Evolutionary conservation across 30 jellyfish, hydroid and myxozoan species (phyloP).

Genomic region (Cassiopea xamachana): DNA sequence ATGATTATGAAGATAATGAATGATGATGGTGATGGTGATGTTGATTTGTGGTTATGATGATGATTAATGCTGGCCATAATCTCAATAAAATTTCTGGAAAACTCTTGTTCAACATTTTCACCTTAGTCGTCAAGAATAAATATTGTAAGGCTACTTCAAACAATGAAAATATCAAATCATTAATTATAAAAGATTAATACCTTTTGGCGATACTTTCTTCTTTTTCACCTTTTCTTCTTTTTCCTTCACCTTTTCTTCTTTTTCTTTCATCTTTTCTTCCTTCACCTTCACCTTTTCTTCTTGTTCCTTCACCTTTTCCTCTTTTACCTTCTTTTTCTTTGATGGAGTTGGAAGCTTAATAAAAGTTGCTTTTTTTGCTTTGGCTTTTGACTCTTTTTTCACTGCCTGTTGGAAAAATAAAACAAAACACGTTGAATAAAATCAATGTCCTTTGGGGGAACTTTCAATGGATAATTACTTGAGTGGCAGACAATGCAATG

Average conservation of each 20-base stretch:
- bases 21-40: background rate
- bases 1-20: background rate
- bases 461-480: too few species aligned
- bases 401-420: background rate
- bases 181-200: background rate
- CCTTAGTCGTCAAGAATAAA: too few species aligned
- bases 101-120: too few species aligned
- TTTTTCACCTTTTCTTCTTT: constrained; percentile 41
- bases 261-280: constrained; percentile 35
- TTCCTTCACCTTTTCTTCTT: constrained; percentile 24
- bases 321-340: constrained; percentile 41
- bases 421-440: too few species aligned
- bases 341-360: constrained; percentile 79
- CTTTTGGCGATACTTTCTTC: constrained; percentile 49
- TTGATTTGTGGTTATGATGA: background rate
- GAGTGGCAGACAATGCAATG: too few species aligned
- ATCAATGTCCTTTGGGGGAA: too few species aligned
- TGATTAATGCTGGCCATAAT: background rate
- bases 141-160: too few species aligned
- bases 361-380: constrained; percentile 64
- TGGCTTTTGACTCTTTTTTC: constrained; percentile 37
- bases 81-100: too few species aligned
- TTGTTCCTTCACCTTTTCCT: background rate
- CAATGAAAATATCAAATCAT: too few species aligned
- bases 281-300: constrained; percentile 44